These are phyloP conservation scores for Rhineura floridana DNA, from an alignment of 2,113 vertebrate genomes.

Conservation along the genomic window DNA sequence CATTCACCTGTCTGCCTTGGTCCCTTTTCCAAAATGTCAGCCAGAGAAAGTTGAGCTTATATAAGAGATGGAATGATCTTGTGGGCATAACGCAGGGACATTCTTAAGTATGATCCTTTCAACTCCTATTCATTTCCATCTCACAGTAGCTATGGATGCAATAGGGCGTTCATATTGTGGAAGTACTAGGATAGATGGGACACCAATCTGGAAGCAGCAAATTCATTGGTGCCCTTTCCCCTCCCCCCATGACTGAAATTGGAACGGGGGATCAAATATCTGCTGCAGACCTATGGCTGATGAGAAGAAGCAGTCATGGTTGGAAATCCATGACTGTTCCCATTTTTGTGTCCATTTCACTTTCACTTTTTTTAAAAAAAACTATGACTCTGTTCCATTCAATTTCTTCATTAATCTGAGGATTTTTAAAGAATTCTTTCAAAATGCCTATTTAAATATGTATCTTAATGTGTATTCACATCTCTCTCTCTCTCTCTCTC, in stretches of 20 bases:
- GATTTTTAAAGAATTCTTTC: too few relatives aligned
- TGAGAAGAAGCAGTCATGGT: background rate
- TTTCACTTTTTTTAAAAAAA: background rate
- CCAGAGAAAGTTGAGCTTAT: constrained; percentile 69
- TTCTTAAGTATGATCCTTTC: constrained; percentile 51
- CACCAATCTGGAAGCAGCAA: constrained; percentile 50
- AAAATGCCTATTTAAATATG: background rate
- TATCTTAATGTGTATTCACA: background rate
- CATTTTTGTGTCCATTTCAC: background rate
- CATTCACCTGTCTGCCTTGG: constrained; percentile 74
- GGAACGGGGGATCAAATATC: background rate
- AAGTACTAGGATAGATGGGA: constrained; percentile 48
- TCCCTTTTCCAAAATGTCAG: constrained; percentile 75
- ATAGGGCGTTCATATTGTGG: constrained; percentile 33
- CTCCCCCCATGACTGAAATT: background rate
- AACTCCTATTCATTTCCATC: constrained; percentile 53
- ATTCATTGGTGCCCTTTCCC: constrained; percentile 55
- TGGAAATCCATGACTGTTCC: too few relatives aligned
- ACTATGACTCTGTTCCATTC: background rate
- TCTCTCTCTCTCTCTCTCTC: background rate
- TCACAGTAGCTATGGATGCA: constrained; percentile 15
- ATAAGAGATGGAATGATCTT: constrained; percentile 65
- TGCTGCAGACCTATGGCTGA: background rate
- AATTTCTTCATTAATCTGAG: background rate
- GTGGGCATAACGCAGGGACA: constrained; percentile 53